phyloP scores from a whole-genome alignment of 2,888 invertebrate genomes.

The Rotaria socialis region DNA sequence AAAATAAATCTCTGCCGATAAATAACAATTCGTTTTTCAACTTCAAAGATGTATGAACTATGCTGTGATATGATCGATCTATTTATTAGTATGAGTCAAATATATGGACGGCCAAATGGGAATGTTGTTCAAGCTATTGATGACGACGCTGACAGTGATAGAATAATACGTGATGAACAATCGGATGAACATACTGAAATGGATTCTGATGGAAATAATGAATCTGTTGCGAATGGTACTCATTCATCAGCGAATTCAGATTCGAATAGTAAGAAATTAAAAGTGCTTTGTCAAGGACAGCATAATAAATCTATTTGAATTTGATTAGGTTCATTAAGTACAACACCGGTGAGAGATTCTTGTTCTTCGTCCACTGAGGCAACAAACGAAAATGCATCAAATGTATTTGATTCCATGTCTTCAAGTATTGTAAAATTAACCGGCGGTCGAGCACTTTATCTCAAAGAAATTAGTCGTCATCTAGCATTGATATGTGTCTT shows the following conservation, averaged over 20 bases:
- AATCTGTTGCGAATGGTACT: neutral
- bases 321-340: neutral
- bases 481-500: constrained; percentile 93
- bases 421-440: constrained; percentile 90
- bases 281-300: neutral
- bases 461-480: constrained; percentile 87
- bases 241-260: neutral
- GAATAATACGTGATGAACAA: neutral
- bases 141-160: neutral
- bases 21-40: constrained; percentile 69
- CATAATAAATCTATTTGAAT: too few relatives aligned
- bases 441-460: constrained; percentile 89
- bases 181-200: neutral
- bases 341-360: neutral
- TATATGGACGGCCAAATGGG: constrained; percentile 71
- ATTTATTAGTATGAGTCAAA: constrained; percentile 94
- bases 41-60: constrained; percentile 98
- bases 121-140: neutral
- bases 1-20: too few relatives aligned
- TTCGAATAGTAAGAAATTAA: neutral
- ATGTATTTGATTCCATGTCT: constrained; percentile 68
- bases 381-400: neutral
- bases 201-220: neutral
- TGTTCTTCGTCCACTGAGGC: neutral
- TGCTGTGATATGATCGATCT: constrained; percentile 99